phyloP scores from a whole-genome alignment of 2,888 invertebrate species.

The Macroteleia sp. region DNA sequence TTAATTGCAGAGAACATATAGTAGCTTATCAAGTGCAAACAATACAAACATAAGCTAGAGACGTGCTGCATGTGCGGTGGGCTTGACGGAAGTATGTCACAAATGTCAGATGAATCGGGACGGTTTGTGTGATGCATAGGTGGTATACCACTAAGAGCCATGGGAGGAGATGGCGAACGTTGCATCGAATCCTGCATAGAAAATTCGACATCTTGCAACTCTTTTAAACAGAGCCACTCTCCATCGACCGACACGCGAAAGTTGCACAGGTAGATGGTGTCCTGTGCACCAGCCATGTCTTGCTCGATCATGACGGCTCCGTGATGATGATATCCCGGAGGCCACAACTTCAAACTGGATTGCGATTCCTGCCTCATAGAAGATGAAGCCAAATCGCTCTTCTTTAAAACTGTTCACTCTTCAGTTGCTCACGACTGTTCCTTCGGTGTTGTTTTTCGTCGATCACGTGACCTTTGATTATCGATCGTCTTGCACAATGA shows the following conservation, averaged over 20 bases:
- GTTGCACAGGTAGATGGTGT: slow-evolving; percentile 98
- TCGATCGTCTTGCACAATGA: too few relatives aligned
- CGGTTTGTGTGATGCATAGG: slow-evolving; percentile 70
- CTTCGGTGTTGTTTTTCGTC: not conserved
- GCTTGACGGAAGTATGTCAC: slow-evolving; percentile 79
- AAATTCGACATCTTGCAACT: slow-evolving; percentile 94
- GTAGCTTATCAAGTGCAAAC: slow-evolving; percentile 67
- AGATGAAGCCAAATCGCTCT: slow-evolving; percentile 38
- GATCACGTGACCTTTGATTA: slow-evolving; percentile 30
- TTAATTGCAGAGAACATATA: not conserved
- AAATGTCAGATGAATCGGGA: slow-evolving; percentile 77
- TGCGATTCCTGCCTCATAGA: slow-evolving; percentile 82
- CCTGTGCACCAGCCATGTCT: slow-evolving; percentile 94
- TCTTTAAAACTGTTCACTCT: slow-evolving; percentile 10
- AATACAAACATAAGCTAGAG: slow-evolving; percentile 83
- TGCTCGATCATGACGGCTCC: slow-evolving; percentile 84
- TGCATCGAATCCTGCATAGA: slow-evolving; percentile 89
- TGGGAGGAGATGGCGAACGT: slow-evolving; percentile 87
- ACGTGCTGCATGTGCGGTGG: slow-evolving; percentile 82
- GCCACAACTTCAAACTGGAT: slow-evolving; percentile 76
- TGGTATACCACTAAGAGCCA: slow-evolving; percentile 85
- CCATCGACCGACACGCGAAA: slow-evolving; percentile 98
- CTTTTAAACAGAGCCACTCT: slow-evolving; percentile 97
- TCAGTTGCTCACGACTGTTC: not conserved
- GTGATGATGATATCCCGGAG: slow-evolving; percentile 78